Percentiles rank a stretch among this genome's conserved stretches.
phyloP scores from a whole-genome alignment of 2,113 vertebrate genomes.

The Junco hyemalis region DNA sequence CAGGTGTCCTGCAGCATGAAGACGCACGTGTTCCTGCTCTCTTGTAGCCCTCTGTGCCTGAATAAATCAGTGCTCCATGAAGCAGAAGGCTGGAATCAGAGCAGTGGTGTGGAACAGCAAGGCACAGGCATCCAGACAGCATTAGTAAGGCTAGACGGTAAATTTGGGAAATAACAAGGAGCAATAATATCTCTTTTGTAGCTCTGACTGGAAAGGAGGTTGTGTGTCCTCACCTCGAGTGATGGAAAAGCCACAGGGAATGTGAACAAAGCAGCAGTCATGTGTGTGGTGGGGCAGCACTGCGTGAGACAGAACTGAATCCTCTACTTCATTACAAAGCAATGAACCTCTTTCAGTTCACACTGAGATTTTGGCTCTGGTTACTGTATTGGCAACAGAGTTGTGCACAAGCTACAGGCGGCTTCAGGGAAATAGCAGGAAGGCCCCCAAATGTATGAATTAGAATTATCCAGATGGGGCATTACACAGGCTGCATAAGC shows the following conservation, averaged over 20 bases:
- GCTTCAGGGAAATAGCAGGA: slow-evolving; percentile 29
- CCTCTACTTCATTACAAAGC: not conserved
- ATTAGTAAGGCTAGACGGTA: not conserved
- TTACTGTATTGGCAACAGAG: not conserved
- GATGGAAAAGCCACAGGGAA: not conserved
- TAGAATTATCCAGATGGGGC: not conserved
- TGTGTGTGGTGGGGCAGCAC: not conserved
- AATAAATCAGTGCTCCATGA: not conserved
- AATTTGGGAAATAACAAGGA: not conserved
- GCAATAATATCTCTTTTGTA: not conserved
- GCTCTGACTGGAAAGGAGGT: not conserved
- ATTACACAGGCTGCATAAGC: not conserved
- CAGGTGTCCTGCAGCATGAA: slow-evolving; percentile 14
- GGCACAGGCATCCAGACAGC: not conserved
- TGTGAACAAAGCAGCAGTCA: not conserved
- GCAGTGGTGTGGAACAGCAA: not conserved
- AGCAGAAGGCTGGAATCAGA: not conserved
- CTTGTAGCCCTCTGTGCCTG: not conserved
- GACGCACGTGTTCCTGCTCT: not conserved
- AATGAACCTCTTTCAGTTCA: not conserved
- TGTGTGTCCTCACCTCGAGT: not conserved
- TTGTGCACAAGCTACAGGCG: not conserved
- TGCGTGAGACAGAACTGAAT: not conserved
- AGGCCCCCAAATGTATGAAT: slow-evolving; percentile 12
- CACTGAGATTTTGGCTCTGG: not conserved